phyloP scores from a whole-genome alignment of 2,888 invertebrate genomes.

The Xylota sylvarum region DNA sequence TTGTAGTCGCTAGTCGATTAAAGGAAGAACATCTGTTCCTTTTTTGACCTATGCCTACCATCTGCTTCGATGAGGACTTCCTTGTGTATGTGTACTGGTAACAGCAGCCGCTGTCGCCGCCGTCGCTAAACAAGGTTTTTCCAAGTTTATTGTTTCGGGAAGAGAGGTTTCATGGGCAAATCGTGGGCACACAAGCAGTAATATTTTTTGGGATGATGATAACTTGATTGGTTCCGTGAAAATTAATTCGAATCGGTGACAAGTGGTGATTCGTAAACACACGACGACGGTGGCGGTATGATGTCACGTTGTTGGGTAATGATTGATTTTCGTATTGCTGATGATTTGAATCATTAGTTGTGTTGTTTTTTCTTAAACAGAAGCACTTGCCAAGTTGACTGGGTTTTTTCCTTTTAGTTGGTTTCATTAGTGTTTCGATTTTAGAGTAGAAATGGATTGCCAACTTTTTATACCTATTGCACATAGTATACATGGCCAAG shows the following conservation, averaged over 20 bases:
- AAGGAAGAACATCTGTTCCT: constrained; percentile 69
- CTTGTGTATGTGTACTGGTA: constrained; percentile 28
- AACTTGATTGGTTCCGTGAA: constrained; percentile 39
- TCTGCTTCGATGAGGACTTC: constrained; percentile 65
- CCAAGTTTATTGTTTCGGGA: constrained; percentile 36
- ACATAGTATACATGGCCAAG: too few relatives aligned
- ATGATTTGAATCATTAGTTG: neutral
- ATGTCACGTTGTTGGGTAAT: constrained; percentile 14
- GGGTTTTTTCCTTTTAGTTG: neutral
- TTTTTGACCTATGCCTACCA: constrained; percentile 64
- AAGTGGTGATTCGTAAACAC: constrained; percentile 21
- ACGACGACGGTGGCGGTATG: too few relatives aligned
- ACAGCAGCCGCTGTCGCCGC: neutral
- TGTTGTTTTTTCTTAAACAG: neutral
- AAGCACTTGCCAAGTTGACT: neutral
- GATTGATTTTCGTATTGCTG: neutral
- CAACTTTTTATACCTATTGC: too few relatives aligned
- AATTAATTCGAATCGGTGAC: constrained; percentile 33
- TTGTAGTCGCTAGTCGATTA: constrained; percentile 15
- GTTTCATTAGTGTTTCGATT: too few relatives aligned
- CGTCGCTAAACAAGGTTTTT: constrained; percentile 32
- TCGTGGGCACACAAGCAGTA: constrained; percentile 44
- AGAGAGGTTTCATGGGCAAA: constrained; percentile 61
- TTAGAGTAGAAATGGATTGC: too few relatives aligned
- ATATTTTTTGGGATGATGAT: constrained; percentile 21